Conservation (phyloP, 2,113 vertebrate genomes). For the Zosterops lateralis region DNA sequence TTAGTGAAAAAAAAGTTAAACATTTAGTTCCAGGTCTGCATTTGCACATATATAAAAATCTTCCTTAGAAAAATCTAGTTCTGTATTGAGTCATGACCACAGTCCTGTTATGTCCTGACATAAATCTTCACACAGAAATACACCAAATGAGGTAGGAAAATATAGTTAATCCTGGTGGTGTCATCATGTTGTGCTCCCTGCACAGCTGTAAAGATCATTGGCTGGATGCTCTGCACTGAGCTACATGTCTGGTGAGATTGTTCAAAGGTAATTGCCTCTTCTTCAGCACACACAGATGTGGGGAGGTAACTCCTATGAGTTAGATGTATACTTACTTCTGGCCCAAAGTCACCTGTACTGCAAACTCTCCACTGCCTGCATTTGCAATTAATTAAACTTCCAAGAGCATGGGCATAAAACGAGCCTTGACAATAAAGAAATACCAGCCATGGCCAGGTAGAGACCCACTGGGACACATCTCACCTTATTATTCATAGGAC, state of each 20-base stretch:
- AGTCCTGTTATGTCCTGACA: background rate
- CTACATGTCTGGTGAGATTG: fast-evolving
- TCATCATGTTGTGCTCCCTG: background rate
- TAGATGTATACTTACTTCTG: background rate
- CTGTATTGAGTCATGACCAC: background rate
- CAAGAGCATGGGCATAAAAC: background rate
- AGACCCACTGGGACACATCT: background rate
- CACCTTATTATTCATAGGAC: constrained; percentile 15
- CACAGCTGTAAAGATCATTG: background rate
- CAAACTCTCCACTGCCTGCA: background rate
- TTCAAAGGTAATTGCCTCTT: background rate
- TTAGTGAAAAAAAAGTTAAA: background rate
- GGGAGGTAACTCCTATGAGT: background rate
- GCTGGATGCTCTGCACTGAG: background rate
- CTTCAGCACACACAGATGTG: background rate
- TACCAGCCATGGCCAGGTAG: background rate
- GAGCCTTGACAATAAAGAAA: background rate
- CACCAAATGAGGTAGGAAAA: background rate
- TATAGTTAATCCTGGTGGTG: background rate
- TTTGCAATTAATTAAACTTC: constrained; percentile 1
- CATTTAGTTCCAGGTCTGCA: background rate
- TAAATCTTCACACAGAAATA: background rate
- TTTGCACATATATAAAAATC: background rate
- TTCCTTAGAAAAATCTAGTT: background rate
- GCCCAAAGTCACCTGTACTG: background rate